These are phyloP conservation scores for Alaudala cheleensis DNA, from an alignment of 2,113 vertebrate species.

Conservation along the genomic window DNA sequence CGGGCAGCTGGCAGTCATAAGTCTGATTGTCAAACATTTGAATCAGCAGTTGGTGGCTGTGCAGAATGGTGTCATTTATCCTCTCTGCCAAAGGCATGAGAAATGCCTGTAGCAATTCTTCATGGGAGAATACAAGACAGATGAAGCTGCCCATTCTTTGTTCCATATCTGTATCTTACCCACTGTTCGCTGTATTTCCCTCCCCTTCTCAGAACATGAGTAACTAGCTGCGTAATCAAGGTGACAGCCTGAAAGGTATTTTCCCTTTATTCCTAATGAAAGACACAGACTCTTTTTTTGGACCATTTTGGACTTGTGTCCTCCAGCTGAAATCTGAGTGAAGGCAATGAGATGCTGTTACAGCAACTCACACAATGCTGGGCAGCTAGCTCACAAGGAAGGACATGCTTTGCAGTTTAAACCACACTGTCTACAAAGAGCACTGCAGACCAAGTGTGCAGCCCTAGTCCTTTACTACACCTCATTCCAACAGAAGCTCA, in stretches of 20 bases:
- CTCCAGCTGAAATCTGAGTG: not conserved
- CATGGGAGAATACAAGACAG: not conserved
- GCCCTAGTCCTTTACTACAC: not conserved
- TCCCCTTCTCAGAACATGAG: not conserved
- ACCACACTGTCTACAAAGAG: not conserved
- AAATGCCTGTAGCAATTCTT: not conserved
- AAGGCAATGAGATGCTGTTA: not conserved
- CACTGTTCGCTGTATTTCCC: not conserved
- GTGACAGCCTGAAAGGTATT: not conserved
- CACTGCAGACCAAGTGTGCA: not conserved
- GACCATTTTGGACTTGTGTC: not conserved
- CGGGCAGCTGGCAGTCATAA: not conserved
- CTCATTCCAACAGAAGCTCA: not conserved
- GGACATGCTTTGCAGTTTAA: not conserved
- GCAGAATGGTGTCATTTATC: not conserved
- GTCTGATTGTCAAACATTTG: not conserved
- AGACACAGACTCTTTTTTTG: not conserved
- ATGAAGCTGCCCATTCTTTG: not conserved
- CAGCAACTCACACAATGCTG: not conserved
- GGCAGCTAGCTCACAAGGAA: not conserved
- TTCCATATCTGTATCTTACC: not conserved
- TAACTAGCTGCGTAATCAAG: not conserved
- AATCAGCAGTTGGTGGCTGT: not conserved
- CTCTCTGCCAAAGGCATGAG: not conserved
- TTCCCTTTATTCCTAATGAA: not conserved